Conservation (phyloP, 2,113 vertebrate genomes). For the Oryzias javanicus region DNA sequence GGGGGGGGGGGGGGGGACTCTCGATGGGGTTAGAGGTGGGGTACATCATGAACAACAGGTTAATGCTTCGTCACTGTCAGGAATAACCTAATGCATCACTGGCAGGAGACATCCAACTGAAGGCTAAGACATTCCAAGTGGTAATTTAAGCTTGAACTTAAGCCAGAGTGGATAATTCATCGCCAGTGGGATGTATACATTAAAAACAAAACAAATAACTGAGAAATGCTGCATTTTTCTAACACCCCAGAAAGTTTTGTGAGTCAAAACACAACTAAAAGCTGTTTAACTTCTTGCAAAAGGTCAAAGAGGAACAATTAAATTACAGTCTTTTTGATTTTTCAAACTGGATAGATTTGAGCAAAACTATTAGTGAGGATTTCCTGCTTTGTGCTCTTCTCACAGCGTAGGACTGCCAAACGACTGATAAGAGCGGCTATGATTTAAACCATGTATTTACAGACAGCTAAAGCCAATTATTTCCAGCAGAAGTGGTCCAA, state of each 20-base stretch:
- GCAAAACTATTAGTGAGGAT: conserved; percentile 9
- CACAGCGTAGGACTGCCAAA: conserved; percentile 38
- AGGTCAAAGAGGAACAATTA: too few species aligned
- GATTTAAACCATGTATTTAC: conserved; percentile 58
- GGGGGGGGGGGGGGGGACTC: background rate
- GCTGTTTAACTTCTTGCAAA: too few species aligned
- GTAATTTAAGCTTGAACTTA: too few species aligned
- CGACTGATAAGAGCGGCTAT: conserved; percentile 55
- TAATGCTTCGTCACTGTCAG: background rate
- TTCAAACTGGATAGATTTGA: conserved; percentile 23
- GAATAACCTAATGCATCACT: background rate
- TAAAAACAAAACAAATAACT: too few species aligned
- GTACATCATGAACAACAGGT: background rate
- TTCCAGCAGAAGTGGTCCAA: conserved; percentile 34
- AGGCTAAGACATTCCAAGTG: too few species aligned
- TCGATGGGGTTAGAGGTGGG: background rate
- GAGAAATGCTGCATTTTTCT: too few species aligned
- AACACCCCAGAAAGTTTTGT: too few species aligned
- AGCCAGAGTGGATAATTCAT: too few species aligned
- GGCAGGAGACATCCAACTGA: too few species aligned
- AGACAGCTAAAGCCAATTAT: conserved; percentile 50
- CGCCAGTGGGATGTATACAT: too few species aligned
- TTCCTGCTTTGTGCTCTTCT: conserved; percentile 8
- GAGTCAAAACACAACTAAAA: too few species aligned
- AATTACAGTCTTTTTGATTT: background rate